Evolutionary conservation across 2,113 vertebrate species (phyloP), one percentile per base, ranked within the genome.

Genomic region (Onychostruthus taczanowskii): DNA sequence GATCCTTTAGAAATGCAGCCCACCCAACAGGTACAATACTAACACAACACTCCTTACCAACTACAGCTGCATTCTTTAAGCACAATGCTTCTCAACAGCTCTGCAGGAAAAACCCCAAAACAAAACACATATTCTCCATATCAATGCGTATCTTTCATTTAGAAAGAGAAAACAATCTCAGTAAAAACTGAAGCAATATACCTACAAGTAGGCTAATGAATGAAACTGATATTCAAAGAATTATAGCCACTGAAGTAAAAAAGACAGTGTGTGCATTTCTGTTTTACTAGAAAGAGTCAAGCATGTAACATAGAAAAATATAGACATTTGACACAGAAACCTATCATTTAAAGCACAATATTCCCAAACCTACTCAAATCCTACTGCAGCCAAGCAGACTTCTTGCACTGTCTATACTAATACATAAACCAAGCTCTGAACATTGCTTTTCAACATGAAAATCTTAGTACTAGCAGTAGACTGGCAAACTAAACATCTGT

Each of bases 1-100:
- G 43, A 74, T 50, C 28, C 30, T 68, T 72, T 23, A 85, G 89
- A 95, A 90, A 93, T 63, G 61, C 72, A 95, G 93, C 82, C 88
- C 75, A 94, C 41, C 27, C 63, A 89, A 89, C 10, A 69, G 41
- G 58, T 94, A 72, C 58, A 95, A 84, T 35, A 56, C 30, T 79
- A 80, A 70, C 35, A 28, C 28, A 93, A 92, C 46, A 91, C 59
- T 96, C 96, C 73, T 74, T 61, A 87, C 10, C 63, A 87, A 79
- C 90, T 53, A 77, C 75, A 96, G 66, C 24, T 93, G 41, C 62
- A 77, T 64, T 87, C n/a, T 69, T 81, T 24, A 82, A 53, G 95
- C 31, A 83, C 20, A 84, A 59, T 33, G 84, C 11, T 78, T 73
- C 47, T 50, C 69, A 90, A 80, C 17, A 62, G 41, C 37, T 35